phyloP scores from a whole-genome alignment of 2,797 vertebrate species.

The Melanogrammus aeglefinus region DNA sequence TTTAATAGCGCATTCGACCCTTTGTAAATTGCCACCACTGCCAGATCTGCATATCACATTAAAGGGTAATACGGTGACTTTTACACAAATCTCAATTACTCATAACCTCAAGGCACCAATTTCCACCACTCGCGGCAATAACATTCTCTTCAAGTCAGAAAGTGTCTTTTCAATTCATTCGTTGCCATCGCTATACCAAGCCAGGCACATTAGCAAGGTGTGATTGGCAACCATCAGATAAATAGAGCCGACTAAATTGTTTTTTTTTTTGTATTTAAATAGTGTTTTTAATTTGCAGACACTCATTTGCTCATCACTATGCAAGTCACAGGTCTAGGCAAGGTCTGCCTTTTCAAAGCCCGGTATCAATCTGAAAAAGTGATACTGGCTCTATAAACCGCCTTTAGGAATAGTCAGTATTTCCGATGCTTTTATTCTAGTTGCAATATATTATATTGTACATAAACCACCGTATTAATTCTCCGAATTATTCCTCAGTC shows the following conservation, averaged over 20 bases:
- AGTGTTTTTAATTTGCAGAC: neutral
- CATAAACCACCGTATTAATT: neutral
- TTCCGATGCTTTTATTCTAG: neutral
- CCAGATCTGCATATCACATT: conserved; percentile 1
- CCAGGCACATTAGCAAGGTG: neutral
- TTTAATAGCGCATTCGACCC: conserved; percentile 42
- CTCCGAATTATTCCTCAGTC: neutral
- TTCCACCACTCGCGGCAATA: conserved; percentile 47
- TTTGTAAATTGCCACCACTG: conserved; percentile 44
- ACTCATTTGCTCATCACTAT: neutral
- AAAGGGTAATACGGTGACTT: conserved; percentile 29
- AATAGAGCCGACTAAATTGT: neutral
- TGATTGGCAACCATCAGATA: conserved; percentile 5
- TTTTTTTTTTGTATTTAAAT: neutral
- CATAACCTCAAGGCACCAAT: conserved; percentile 55
- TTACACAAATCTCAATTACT: conserved; percentile 48
- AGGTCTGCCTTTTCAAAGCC: conserved; percentile 32
- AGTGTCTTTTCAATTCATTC: conserved; percentile 6
- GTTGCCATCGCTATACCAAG: neutral
- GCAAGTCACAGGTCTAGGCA: conserved; percentile 17
- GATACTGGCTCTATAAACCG: neutral
- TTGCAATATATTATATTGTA: neutral
- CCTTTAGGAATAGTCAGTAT: neutral
- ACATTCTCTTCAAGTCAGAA: conserved; percentile 49
- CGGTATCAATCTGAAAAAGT: neutral